A percentile compares a stretch with the other conserved stretches of the same genome.
These are phyloP conservation scores for Falco concolor DNA, from an alignment of 2,797 vertebrate species.

Conservation along the genomic window DNA sequence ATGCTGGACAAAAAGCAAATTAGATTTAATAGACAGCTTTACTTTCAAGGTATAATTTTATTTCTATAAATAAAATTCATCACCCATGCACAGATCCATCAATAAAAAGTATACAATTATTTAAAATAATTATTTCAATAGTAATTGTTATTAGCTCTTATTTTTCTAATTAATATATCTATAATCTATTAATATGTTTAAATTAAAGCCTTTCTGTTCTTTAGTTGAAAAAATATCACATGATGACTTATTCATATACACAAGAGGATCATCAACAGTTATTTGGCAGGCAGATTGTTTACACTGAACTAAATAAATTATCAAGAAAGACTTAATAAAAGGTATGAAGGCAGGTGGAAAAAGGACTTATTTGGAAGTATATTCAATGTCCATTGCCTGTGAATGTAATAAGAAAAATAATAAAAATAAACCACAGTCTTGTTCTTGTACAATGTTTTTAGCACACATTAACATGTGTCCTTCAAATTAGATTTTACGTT, in stretches of 20 bases:
- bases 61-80: not conserved
- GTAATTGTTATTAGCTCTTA: not conserved
- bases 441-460: not conserved
- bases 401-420: not conserved
- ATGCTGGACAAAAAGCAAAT: not conserved
- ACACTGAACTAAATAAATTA: not conserved
- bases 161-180: not conserved
- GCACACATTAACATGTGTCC: not conserved
- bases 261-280: not conserved
- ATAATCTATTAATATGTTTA: not conserved
- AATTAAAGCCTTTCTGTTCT: not conserved
- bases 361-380: not conserved
- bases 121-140: not conserved
- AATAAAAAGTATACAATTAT: not conserved
- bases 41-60: not conserved
- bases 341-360: not conserved
- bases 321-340: not conserved
- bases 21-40: not conserved
- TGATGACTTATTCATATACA: not conserved
- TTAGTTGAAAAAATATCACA: not conserved
- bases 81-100: not conserved
- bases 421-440: not conserved
- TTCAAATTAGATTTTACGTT: not conserved
- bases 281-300: not conserved
- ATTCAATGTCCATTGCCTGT: not conserved